phyloP scores from a whole-genome alignment of 1,140 invertebrate species.

The Bombus superbus region DNA sequence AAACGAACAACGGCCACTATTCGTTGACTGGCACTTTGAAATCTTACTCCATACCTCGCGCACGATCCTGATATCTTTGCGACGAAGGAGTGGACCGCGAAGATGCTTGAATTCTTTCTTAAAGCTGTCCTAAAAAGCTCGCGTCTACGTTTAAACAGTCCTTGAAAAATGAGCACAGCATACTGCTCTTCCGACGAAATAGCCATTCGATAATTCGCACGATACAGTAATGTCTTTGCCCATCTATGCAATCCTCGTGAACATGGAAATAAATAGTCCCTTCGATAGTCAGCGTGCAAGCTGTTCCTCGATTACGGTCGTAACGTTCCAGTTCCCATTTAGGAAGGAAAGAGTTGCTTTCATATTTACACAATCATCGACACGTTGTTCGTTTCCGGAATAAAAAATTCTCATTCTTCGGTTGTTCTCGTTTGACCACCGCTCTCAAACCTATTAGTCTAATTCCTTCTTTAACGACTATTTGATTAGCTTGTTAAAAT shows the following conservation, averaged over 20 bases:
- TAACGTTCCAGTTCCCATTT: conserved; percentile 24
- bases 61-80: no score
- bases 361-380: background rate
- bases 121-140: no score
- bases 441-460: background rate
- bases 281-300: background rate
- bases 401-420: background rate
- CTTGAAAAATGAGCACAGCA: no score
- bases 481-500: background rate
- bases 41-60: no score
- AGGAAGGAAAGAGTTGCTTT: conserved; percentile 26
- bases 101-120: no score
- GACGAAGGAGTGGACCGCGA: no score
- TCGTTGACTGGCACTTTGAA: no score
- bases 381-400: background rate
- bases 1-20: no score
- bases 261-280: background rate
- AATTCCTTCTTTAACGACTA: background rate
- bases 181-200: no score
- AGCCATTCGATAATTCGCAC: no score
- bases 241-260: background rate
- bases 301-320: background rate
- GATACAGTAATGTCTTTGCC: background rate
- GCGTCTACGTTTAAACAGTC: no score
- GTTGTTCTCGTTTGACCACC: no score